Conservation (phyloP, 1,140 invertebrate species). For the Sinonovacula constricta region DNA sequence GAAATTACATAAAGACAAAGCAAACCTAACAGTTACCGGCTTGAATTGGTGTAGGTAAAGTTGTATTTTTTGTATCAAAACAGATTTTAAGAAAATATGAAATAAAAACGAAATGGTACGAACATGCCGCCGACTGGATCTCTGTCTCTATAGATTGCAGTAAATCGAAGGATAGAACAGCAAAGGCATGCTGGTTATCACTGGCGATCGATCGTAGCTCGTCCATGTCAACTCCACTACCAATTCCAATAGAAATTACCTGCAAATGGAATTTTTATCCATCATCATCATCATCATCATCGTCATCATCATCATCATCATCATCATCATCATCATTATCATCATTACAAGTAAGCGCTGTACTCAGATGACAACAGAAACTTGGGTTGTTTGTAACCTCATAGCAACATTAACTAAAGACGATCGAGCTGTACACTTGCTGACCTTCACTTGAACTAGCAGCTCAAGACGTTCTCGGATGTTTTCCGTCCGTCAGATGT, state of each 20-base stretch:
- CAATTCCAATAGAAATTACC: constrained; percentile 36
- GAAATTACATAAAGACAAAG: no score
- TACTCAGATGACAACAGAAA: background rate
- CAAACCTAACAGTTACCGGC: no score
- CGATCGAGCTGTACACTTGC: no score
- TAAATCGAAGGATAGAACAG: constrained; percentile 27
- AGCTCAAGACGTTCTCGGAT: no score
- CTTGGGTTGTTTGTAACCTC: background rate
- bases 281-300: background rate
- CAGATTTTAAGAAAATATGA: no score
- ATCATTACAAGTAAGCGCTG: background rate
- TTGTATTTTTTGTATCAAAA: no score
- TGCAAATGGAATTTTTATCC: constrained; percentile 7
- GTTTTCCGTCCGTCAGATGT: no score
- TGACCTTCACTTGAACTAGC: no score
- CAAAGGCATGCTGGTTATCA: constrained; percentile 27
- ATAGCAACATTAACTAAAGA: background rate
- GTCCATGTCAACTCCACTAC: background rate
- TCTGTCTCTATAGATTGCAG: constrained; percentile 14
- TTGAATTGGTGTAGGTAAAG: no score
- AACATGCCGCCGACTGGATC: constrained; percentile 26
- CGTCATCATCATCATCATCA: background rate
- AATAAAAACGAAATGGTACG: background rate
- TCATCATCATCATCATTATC: background rate
- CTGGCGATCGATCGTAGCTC: constrained; percentile 19